These are phyloP conservation scores for Genyomyrus donnyi DNA, from an alignment of 2,113 vertebrate genomes.

Conservation along the genomic window DNA sequence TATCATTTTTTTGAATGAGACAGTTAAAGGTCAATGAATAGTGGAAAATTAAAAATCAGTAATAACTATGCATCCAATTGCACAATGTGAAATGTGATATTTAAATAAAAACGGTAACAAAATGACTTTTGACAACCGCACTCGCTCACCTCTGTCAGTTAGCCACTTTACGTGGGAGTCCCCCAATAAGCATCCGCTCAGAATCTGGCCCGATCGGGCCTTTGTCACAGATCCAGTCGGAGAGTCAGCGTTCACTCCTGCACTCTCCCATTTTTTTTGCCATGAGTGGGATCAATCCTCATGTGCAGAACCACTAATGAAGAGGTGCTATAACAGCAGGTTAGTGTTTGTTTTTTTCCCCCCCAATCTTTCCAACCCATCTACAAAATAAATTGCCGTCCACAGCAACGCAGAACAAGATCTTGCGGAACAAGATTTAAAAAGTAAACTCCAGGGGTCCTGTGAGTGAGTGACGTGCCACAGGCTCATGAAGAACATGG, in stretches of 20 bases:
- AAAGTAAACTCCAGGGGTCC: background rate
- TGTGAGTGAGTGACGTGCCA: background rate
- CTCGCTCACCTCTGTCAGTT: background rate
- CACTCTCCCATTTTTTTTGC: background rate
- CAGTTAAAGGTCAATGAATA: background rate
- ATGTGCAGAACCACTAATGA: background rate
- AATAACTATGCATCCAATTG: background rate
- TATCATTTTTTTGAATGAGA: background rate
- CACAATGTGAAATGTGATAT: background rate
- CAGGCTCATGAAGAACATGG: background rate
- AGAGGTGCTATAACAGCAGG: background rate
- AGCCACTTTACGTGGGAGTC: background rate
- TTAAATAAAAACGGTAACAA: background rate
- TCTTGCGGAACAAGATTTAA: background rate
- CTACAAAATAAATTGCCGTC: background rate
- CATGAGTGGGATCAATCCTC: background rate
- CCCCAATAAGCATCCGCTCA: background rate
- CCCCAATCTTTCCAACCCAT: background rate
- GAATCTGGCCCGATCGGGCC: constrained; percentile 9
- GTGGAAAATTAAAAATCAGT: background rate
- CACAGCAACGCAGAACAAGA: background rate
- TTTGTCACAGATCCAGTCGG: background rate
- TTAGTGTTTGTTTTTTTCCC: too few relatives aligned
- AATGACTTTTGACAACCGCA: background rate
- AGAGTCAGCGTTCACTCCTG: background rate